phyloP scores from a whole-genome alignment of 2,113 vertebrate species.

The Epinephelus fuscoguttatus region DNA sequence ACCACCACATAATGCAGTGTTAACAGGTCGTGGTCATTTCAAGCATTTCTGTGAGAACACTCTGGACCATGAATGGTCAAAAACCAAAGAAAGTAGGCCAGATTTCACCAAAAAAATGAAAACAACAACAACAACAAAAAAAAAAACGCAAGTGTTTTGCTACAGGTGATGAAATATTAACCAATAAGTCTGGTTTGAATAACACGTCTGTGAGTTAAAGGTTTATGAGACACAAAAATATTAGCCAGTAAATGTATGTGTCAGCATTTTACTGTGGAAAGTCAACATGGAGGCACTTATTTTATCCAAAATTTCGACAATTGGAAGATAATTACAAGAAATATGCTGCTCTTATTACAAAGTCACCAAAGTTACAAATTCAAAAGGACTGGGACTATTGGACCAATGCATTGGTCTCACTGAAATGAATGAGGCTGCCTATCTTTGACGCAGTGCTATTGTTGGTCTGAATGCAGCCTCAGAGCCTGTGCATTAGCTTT shows the following conservation, averaged over 20 bases:
- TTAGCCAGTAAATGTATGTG: not conserved
- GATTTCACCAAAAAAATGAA: not conserved
- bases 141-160: not conserved
- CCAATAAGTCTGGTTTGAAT: not conserved
- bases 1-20: no score
- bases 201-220: not conserved
- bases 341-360: not conserved
- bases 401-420: not conserved
- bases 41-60: no score
- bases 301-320: not conserved
- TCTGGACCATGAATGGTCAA: not conserved
- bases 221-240: not conserved
- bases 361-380: not conserved
- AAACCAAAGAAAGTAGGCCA: not conserved
- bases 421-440: conserved; percentile 13
- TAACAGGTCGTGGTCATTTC: no score
- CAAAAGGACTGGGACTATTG: not conserved
- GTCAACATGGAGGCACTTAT: not conserved
- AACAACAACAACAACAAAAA: not conserved
- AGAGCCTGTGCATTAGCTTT: not conserved
- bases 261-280: not conserved
- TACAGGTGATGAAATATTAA: not conserved
- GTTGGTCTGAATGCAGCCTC: conserved; percentile 14
- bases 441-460: conserved; percentile 6
- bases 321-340: not conserved